Conservation (phyloP, 2,797 vertebrate genomes). For the Prionace glauca region DNA sequence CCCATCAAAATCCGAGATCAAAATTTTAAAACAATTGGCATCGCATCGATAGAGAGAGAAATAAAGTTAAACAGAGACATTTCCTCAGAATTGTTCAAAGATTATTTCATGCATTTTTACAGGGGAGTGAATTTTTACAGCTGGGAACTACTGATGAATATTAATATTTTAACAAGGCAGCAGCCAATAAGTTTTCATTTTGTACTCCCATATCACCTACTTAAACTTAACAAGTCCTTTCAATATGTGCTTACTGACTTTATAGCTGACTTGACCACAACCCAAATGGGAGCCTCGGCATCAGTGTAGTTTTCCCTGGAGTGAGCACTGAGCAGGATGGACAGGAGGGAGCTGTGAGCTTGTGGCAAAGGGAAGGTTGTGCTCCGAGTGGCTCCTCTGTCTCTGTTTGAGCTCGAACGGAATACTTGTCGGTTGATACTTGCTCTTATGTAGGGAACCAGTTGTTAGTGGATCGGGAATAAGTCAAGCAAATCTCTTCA, state of each 20-base stretch:
- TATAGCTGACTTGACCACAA: neutral
- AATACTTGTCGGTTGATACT: neutral
- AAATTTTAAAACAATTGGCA: neutral
- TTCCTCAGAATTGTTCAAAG: neutral
- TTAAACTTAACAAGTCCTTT: neutral
- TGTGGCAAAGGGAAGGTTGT: neutral
- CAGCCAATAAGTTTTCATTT: neutral
- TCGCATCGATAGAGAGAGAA: neutral
- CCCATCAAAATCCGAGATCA: neutral
- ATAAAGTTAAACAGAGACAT: neutral
- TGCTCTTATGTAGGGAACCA: neutral
- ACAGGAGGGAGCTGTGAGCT: neutral
- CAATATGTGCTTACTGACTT: neutral
- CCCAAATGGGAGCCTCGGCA: neutral
- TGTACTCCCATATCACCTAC: neutral
- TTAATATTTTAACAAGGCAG: neutral
- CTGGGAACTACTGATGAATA: neutral
- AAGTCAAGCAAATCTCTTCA: neutral
- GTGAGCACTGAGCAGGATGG: neutral
- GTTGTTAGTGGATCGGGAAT: neutral
- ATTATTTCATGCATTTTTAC: neutral
- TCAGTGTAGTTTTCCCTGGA: neutral
- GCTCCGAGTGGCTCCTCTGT: neutral
- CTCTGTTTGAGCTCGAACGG: neutral
- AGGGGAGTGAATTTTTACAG: neutral